These are phyloP conservation scores for Dilophus febrilis DNA, from an alignment of 2,888 invertebrate species.

Conservation along the genomic window DNA sequence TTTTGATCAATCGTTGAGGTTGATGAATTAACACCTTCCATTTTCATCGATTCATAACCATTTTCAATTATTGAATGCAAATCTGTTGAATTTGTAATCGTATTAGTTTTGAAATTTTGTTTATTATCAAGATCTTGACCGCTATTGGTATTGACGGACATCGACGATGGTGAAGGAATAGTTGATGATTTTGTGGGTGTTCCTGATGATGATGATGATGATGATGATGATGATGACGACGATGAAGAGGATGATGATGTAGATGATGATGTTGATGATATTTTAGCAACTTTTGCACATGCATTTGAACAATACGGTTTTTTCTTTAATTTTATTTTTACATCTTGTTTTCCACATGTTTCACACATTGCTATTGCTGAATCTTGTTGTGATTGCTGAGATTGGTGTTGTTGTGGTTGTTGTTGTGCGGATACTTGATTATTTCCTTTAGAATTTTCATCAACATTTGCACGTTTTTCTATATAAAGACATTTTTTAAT, in stretches of 20 bases:
- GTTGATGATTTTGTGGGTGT: too few species aligned
- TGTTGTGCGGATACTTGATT: constrained; percentile 5
- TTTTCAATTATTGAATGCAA: too few species aligned
- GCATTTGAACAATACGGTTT: constrained; percentile 59
- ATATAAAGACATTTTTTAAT: constrained; percentile 5
- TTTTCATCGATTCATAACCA: too few species aligned
- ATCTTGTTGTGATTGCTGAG: constrained; percentile 9
- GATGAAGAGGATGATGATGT: neutral
- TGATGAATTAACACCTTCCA: too few species aligned
- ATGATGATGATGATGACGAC: neutral
- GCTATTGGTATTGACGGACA: too few species aligned
- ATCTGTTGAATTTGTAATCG: too few species aligned
- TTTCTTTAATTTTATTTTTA: constrained; percentile 49
- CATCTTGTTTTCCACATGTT: constrained; percentile 50
- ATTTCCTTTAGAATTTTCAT: constrained; percentile 13
- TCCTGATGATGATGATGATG: neutral
- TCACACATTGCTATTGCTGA: constrained; percentile 37
- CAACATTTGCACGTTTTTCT: constrained; percentile 24
- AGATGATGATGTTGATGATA: constrained; percentile 14
- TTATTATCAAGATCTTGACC: too few species aligned
- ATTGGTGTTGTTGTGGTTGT: too few species aligned
- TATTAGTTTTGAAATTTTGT: too few species aligned
- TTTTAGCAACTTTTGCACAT: constrained; percentile 39
- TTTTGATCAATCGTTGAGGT: too few species aligned
- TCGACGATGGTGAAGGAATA: too few species aligned